Conservation (phyloP, 2,888 invertebrate species). For the Ophraella communa region DNA sequence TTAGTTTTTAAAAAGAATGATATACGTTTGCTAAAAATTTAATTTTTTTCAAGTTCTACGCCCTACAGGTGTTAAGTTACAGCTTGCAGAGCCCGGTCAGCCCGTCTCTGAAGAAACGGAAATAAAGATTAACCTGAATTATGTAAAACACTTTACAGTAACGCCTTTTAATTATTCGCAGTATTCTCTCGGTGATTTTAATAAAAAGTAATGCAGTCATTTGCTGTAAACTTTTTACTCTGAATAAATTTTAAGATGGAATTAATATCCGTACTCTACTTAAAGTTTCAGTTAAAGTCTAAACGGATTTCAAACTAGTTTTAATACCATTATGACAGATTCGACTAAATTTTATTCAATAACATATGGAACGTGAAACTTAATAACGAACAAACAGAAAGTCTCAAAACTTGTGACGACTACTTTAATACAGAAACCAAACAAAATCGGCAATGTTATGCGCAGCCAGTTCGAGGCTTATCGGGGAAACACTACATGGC, state of each 20-base stretch:
- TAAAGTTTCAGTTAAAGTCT: neutral
- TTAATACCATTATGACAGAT: neutral
- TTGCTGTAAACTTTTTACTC: neutral
- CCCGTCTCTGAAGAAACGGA: neutral
- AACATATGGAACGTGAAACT: neutral
- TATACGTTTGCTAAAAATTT: no score
- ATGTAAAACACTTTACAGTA: neutral
- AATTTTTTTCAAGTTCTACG: no score
- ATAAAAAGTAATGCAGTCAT: constrained; percentile 9
- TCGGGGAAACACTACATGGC: no score
- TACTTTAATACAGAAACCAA: no score
- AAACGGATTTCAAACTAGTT: no score
- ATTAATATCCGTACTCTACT: neutral
- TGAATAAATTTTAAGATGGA: neutral
- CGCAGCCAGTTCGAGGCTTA: no score
- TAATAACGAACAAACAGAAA: neutral
- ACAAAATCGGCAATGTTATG: no score
- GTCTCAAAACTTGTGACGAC: neutral
- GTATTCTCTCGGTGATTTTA: constrained; percentile 2
- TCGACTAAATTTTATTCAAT: neutral
- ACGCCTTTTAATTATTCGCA: neutral
- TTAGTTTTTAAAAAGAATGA: no score
- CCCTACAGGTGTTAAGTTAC: no score
- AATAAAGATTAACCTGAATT: constrained; percentile 2
- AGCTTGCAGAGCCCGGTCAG: no score